Base-by-base conservation (phyloP, 2,797 vertebrate genomes). In the Peromyscus melanophrys region DNA sequence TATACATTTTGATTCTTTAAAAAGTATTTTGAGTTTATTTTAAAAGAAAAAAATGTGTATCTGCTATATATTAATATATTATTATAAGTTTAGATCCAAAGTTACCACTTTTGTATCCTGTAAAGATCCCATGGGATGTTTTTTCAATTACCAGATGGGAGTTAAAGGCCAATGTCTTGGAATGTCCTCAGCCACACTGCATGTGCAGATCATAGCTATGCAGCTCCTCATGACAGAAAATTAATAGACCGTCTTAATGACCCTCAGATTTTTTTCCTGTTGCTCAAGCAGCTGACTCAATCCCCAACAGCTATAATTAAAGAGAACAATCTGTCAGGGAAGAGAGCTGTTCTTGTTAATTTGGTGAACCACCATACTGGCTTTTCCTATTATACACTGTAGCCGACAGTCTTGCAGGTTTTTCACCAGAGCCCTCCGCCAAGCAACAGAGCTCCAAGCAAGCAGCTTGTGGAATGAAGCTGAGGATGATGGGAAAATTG, bases 231-330 rank as follows among this genome's bases (percentile, higher is more conserved):
- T 65, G 92, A 96, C 37, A 91, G 94, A 94, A 97, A 96, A 96
- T 89, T 98, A 97, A 95, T 94, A 96, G 94, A 95, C 91, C 43
- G 7, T 95, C 90, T 90, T 97, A 96, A 96, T 94, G 91, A 93
- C 78, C 91, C 69, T 95, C 86, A 91, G 91, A 97, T 52, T 96
- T 97, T 97, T 95, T 94, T 92, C 90, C 92, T 91, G 86, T 96
- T 98, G 94, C 80, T 97, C 89, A 86, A 84, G 87, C 93, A 95
- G 96, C 94, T 98, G 94, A 98, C 91, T 96, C 89, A 96, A 21
- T 91, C 86, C 89, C 93, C 92, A 93, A 84, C 57, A 97, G 94
- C 95, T 96, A 84, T 96, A 94, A 96, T 98, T 96, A 96, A 94
- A 92, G 55, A 97, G 69, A 97, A 57, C 83, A 96, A 91, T 96